Percentiles rank a stretch among this genome's conserved stretches.
phyloP scores from a whole-genome alignment of 1,140 invertebrate genomes.

The Proctacanthus coquilletti region DNA sequence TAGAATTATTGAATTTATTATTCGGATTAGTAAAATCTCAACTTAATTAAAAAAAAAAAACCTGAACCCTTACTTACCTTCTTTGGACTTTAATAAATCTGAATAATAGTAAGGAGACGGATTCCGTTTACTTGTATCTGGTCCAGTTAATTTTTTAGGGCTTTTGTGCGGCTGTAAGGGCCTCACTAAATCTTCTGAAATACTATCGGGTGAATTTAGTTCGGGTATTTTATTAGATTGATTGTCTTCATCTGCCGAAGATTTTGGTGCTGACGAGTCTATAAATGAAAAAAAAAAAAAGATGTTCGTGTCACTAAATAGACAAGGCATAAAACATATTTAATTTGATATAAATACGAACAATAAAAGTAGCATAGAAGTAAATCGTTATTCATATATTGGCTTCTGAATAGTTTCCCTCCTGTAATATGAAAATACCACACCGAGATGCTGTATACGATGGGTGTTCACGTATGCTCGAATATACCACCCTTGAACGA shows the following conservation, averaged over 20 bases:
- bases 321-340: not conserved
- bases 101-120: conserved; percentile 66
- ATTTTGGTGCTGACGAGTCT: conserved; percentile 28
- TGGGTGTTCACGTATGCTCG: no score
- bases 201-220: conserved; percentile 35
- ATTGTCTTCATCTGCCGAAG: conserved; percentile 25
- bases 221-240: conserved; percentile 16
- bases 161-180: conserved; percentile 24
- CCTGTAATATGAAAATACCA: no score
- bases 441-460: no score
- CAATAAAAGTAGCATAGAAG: no score
- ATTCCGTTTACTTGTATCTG: conserved; percentile 37
- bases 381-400: no score
- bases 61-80: no score
- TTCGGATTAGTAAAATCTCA: no score
- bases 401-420: no score
- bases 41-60: no score
- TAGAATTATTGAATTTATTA: no score
- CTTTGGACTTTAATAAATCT: conserved; percentile 44
- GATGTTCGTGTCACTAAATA: not conserved
- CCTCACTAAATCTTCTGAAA: conserved; percentile 30
- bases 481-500: no score
- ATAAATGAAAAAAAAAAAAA: not conserved
- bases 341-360: not conserved
- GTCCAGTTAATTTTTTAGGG: conserved; percentile 19